phyloP scores from a whole-genome alignment of 2,888 invertebrate genomes.

The Dynastes tityus region DNA sequence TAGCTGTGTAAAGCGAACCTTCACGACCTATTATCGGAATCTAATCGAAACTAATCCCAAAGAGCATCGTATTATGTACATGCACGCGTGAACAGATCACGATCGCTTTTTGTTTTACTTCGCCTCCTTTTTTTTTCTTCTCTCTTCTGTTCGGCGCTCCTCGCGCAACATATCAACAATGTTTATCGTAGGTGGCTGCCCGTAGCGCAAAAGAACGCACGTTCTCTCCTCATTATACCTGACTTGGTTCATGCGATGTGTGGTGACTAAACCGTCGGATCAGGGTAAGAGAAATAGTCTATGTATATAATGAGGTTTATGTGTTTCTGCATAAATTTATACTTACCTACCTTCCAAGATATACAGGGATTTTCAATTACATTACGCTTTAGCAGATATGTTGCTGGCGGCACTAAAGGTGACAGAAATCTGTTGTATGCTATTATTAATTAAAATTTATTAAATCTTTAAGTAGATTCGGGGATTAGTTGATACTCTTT shows the following conservation, averaged over 20 bases:
- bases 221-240: conserved; percentile 43
- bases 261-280: conserved; percentile 28
- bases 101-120: conserved; percentile 66
- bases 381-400: no score
- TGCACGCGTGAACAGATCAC: conserved; percentile 67
- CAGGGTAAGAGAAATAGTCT: conserved; percentile 22
- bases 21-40: conserved; percentile 63
- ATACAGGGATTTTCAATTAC: no score
- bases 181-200: conserved; percentile 65
- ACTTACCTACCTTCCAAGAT: not conserved
- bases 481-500: no score
- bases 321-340: conserved; percentile 9
- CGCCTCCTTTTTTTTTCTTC: conserved; percentile 56
- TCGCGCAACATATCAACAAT: conserved; percentile 60
- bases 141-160: conserved; percentile 60
- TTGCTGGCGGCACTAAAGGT: no score
- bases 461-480: no score
- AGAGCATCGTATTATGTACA: conserved; percentile 63
- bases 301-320: not conserved
- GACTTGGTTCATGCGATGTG: conserved; percentile 32
- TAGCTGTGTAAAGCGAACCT: conserved; percentile 60
- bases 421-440: no score
- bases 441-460: no score
- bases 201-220: conserved; percentile 46
- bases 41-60: conserved; percentile 63